Percentiles rank a stretch among this genome's conserved stretches.
Evolutionary conservation across 2,797 vertebrate genomes (phyloP).

Genomic region (Oceanodroma leucorhoa): DNA sequence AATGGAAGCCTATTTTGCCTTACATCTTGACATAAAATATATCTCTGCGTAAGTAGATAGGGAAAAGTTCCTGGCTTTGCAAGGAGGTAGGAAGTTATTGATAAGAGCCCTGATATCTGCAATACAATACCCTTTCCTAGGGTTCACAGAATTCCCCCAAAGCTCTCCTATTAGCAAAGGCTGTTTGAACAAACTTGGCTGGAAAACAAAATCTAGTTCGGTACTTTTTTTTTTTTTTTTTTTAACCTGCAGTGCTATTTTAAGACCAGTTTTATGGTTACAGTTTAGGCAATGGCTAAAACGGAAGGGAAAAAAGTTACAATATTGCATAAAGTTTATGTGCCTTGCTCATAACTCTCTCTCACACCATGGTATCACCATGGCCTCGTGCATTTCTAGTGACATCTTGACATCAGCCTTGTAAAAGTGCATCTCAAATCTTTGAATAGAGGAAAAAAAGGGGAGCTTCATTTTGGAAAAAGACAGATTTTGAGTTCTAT

Average conservation of each 20-base stretch:
- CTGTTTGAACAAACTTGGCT: not conserved
- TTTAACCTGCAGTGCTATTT: conserved; percentile 14
- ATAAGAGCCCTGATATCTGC: not conserved
- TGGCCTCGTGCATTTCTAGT: not conserved
- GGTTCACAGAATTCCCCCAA: not conserved
- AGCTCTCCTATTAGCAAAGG: not conserved
- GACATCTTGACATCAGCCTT: not conserved
- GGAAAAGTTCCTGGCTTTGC: not conserved
- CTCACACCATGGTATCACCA: not conserved
- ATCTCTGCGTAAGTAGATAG: not conserved
- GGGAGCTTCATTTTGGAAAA: not conserved
- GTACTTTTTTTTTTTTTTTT: not conserved
- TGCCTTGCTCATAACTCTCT: not conserved
- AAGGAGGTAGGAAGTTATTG: not conserved
- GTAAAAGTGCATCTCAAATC: not conserved
- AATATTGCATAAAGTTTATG: not conserved
- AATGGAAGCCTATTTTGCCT: not conserved
- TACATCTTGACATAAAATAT: not conserved
- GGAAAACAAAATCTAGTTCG: not conserved
- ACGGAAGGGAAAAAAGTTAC: not conserved
- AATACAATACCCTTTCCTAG: not conserved
- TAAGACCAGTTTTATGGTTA: conserved; percentile 9
- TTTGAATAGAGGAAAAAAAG: not conserved
- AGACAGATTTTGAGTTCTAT: not conserved
- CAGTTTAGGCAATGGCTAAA: not conserved